phyloP scores from a whole-genome alignment of 30 jellyfish, hydroid and myxozoan species.

The Turritopsis dohrnii region DNA sequence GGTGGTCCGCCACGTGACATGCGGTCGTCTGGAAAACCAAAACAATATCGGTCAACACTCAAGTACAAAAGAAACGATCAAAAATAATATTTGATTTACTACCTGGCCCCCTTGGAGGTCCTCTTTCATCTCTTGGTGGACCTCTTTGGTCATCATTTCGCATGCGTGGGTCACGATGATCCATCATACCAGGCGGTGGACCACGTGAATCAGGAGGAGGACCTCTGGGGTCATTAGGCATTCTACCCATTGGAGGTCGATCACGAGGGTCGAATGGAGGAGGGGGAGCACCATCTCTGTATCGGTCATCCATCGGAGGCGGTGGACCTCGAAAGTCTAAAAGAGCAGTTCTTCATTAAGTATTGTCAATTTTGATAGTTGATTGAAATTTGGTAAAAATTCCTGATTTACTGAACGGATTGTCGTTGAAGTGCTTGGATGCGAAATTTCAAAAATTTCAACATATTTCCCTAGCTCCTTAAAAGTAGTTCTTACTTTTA shows the following conservation, averaged over 20 bases:
- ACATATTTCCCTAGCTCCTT: too few species aligned
- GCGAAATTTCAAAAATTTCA: too few species aligned
- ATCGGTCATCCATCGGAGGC: slow-evolving; percentile 36
- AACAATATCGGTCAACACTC: too few species aligned
- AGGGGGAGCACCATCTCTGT: slow-evolving; percentile 42
- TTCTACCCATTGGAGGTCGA: slow-evolving; percentile 79
- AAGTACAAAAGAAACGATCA: too few species aligned
- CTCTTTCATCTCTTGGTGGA: slow-evolving; percentile 35
- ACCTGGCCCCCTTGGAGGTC: slow-evolving; percentile 24
- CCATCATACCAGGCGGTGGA: slow-evolving; percentile 66
- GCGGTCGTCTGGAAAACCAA: slow-evolving; percentile 59
- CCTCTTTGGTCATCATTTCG: slow-evolving; percentile 49
- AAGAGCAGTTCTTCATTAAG: slow-evolving; percentile 1
- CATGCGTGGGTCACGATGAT: slow-evolving; percentile 93
- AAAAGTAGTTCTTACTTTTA: too few species aligned
- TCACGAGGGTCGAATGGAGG: slow-evolving; percentile 98
- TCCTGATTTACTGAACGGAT: too few species aligned
- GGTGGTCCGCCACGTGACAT: slow-evolving; percentile 66
- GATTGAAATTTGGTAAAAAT: too few species aligned
- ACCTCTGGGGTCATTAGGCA: slow-evolving; percentile 72
- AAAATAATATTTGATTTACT: not conserved
- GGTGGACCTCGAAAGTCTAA: slow-evolving; percentile 36
- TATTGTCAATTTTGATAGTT: too few species aligned
- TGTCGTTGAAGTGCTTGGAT: too few species aligned
- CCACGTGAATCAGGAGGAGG: slow-evolving; percentile 38